phyloP scores from a whole-genome alignment of 2,888 invertebrate species.

The Rotaria macrura region DNA sequence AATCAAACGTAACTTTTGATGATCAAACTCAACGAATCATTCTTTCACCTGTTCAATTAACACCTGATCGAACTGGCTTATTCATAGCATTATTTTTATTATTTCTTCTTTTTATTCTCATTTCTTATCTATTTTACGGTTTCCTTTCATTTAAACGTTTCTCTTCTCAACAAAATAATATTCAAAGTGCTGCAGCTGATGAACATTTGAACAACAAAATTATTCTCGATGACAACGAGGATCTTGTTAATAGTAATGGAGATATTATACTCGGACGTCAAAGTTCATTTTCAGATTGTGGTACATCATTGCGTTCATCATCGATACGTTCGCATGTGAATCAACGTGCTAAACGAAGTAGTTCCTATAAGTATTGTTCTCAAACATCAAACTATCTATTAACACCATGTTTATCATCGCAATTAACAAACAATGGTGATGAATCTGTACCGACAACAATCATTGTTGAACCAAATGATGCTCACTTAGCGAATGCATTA shows the following conservation, averaged over 20 bases:
- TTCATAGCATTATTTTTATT: conserved; percentile 1
- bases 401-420: neutral
- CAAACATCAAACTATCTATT: conserved; percentile 5
- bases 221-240: neutral
- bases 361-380: neutral
- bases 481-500: neutral
- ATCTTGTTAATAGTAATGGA: neutral
- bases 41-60: neutral
- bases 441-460: neutral
- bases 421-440: neutral
- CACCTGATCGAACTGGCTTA: neutral
- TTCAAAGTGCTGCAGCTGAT: neutral
- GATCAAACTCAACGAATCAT: neutral
- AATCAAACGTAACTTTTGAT: neutral
- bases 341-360: neutral
- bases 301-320: neutral
- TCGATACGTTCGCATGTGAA: neutral
- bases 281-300: neutral
- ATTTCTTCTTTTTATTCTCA: conserved; percentile 7
- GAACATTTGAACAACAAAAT: neutral
- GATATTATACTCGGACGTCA: neutral
- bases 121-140: neutral
- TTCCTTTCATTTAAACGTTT: neutral
- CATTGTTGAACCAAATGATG: neutral
- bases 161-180: neutral